Evolutionary conservation across 2,113 vertebrate genomes (phyloP), one percentile per base, ranked within the genome.

Genomic region (Xenus cinereus): DNA sequence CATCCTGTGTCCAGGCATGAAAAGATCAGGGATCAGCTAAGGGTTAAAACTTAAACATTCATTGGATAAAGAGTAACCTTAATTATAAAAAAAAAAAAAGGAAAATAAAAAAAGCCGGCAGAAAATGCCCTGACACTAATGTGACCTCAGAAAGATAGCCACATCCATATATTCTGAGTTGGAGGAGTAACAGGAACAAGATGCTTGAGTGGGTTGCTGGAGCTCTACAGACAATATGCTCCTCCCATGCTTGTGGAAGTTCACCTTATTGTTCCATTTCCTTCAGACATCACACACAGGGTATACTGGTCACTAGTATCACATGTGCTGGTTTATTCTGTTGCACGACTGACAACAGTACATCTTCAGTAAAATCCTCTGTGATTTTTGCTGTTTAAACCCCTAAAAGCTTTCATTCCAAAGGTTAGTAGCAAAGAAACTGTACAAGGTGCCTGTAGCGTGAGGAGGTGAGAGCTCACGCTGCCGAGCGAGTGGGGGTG

Each of bases 391-490:
- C 63, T 43, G 30, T 77, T 66, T 76, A 72, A 54, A 20, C 6
- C 22, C 30, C 39, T 81, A 23, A 66, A 35, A 32, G 16, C 16
- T 77, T 86, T 86, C 5, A 60, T 72, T 69, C 45, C 57, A 35
- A 72, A 60, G 21, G 9, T 41, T 35, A 59, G 26, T 33, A 41
- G 50, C 18, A 86, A 79, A 56, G 33, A 57, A 53, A 81, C 26
- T 18, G 28, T 8, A 56, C 2, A 33, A 56, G 0, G 0, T 11
- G 14, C 13, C 33, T 53, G 56, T 50, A 66, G 43, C 1, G 1
- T 32, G 43, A 80, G 43, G 43, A 56, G 1, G 5, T 10, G 35
- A 64, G 37, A 75, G 37, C 28, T 80, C 68, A 39, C 0, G 2
- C 17, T 35, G 43, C 37, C 0, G 1, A 59, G 50, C 18, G 24